Conservation (phyloP, 2,888 invertebrate genomes). For the Zeuzera pyrina region DNA sequence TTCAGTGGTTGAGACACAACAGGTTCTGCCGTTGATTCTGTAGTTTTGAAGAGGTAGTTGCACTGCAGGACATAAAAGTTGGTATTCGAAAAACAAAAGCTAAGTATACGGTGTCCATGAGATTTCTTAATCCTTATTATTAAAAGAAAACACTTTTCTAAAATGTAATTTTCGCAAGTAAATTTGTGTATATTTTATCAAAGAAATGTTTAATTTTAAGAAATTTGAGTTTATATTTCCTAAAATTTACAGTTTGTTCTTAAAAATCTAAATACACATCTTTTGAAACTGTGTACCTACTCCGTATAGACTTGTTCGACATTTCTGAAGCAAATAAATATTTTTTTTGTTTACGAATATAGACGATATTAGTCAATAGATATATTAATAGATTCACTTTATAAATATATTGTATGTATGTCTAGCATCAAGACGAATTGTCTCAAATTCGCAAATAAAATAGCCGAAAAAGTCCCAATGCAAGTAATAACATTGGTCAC, state of each 20-base stretch:
- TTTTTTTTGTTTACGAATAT: not conserved
- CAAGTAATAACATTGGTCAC: conserved; percentile 16
- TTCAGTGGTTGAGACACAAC: conserved; percentile 13
- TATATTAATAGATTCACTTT: not conserved
- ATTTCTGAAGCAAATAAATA: too few relatives aligned
- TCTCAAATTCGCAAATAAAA: too few relatives aligned
- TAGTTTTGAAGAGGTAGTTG: conserved; percentile 34
- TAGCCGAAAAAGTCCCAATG: conserved; percentile 6
- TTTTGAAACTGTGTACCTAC: not conserved
- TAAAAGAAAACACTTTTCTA: not conserved
- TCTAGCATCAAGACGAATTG: not conserved
- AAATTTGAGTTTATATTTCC: too few relatives aligned
- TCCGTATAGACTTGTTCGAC: not conserved
- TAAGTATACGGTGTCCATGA: conserved; percentile 27
- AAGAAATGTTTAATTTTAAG: too few relatives aligned
- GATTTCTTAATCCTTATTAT: not conserved
- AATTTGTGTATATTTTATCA: too few relatives aligned
- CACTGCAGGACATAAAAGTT: conserved; percentile 47
- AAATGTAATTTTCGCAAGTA: too few relatives aligned
- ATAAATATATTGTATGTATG: not conserved
- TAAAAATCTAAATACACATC: too few relatives aligned
- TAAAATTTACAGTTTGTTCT: too few relatives aligned
- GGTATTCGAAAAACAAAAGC: conserved; percentile 50
- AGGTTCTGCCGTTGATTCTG: conserved; percentile 17
- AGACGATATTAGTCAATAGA: conserved; percentile 2